These are phyloP conservation scores for Cerceris ruficornis DNA, from an alignment of 2,888 invertebrate genomes.

Conservation along the genomic window DNA sequence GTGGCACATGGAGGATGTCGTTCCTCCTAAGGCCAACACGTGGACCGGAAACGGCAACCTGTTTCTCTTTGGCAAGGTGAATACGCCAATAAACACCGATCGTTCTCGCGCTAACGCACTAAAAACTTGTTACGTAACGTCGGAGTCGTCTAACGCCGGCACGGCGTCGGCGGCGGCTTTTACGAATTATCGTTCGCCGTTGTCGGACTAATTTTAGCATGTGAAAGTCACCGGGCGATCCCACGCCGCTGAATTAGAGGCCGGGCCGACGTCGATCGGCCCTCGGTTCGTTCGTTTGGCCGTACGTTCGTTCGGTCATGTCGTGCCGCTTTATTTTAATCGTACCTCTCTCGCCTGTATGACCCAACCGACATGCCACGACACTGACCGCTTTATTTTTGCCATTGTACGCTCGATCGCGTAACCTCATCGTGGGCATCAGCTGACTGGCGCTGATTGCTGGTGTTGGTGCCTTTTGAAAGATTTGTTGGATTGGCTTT, in stretches of 20 bases:
- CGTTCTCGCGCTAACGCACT: slow-evolving; percentile 36
- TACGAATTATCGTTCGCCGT: slow-evolving; percentile 54
- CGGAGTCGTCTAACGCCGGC: neutral
- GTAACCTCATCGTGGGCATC: neutral
- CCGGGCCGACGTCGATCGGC: slow-evolving; percentile 24
- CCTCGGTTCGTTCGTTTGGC: slow-evolving; percentile 22
- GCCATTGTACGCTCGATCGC: slow-evolving; percentile 11
- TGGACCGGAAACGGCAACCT: slow-evolving; percentile 67
- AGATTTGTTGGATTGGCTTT: too few relatives aligned
- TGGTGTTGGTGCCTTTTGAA: too few relatives aligned
- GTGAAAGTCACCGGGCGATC: slow-evolving; percentile 62
- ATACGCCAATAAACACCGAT: slow-evolving; percentile 59
- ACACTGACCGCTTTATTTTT: slow-evolving; percentile 56
- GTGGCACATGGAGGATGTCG: slow-evolving; percentile 44
- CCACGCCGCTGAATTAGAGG: slow-evolving; percentile 63
- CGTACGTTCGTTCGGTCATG: slow-evolving; percentile 37
- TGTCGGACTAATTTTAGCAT: slow-evolving; percentile 61
- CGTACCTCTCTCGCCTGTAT: slow-evolving; percentile 25
- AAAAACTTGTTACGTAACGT: slow-evolving; percentile 50
- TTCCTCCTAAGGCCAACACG: slow-evolving; percentile 48
- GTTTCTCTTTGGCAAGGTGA: slow-evolving; percentile 59
- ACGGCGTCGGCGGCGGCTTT: slow-evolving; percentile 40
- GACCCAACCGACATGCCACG: slow-evolving; percentile 31
- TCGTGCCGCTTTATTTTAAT: slow-evolving; percentile 49
- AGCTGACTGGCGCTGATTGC: neutral